phyloP scores from a whole-genome alignment of 1,140 invertebrate genomes.

The Aphelinus certus region DNA sequence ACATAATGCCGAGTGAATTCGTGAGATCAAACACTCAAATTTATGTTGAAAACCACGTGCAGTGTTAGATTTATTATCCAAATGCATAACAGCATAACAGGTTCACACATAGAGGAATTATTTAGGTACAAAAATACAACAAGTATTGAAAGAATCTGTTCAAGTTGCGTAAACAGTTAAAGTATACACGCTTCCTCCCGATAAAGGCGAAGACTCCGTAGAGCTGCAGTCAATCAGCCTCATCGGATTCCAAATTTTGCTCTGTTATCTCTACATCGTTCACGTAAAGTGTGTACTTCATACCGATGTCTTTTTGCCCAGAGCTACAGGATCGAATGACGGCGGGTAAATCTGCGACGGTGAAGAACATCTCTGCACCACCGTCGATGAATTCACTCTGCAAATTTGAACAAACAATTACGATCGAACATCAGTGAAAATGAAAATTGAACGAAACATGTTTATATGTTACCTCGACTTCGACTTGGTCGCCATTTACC shows the following conservation, averaged over 20 bases:
- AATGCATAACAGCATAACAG: neutral
- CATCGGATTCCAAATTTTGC: slow-evolving; percentile 38
- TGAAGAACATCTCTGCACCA: slow-evolving; percentile 81
- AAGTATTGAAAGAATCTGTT: neutral
- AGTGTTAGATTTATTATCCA: neutral
- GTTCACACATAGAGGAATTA: neutral
- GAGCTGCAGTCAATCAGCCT: too few relatives aligned
- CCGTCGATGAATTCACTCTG: slow-evolving; percentile 82
- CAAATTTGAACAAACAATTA: slow-evolving; percentile 10
- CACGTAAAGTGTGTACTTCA: slow-evolving; percentile 55
- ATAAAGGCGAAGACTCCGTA: too few relatives aligned
- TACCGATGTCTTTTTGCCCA: slow-evolving; percentile 56
- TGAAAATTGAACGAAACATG: slow-evolving; percentile 4
- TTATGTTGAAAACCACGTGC: neutral
- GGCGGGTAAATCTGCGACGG: slow-evolving; percentile 66
- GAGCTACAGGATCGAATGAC: slow-evolving; percentile 69
- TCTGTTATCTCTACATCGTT: slow-evolving; percentile 54
- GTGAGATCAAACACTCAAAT: too few relatives aligned
- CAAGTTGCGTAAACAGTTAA: too few relatives aligned
- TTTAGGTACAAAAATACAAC: slow-evolving; percentile 8
- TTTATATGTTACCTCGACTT: slow-evolving; percentile 62
- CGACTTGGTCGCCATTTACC: slow-evolving; percentile 78
- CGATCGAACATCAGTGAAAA: slow-evolving; percentile 8
- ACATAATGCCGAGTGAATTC: too few relatives aligned
- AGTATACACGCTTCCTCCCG: too few relatives aligned